Percentiles rank a stretch among this genome's conserved stretches.
These are phyloP conservation scores for Hipposideros armiger DNA, from an alignment of 2,113 vertebrate genomes.

Conservation along the genomic window DNA sequence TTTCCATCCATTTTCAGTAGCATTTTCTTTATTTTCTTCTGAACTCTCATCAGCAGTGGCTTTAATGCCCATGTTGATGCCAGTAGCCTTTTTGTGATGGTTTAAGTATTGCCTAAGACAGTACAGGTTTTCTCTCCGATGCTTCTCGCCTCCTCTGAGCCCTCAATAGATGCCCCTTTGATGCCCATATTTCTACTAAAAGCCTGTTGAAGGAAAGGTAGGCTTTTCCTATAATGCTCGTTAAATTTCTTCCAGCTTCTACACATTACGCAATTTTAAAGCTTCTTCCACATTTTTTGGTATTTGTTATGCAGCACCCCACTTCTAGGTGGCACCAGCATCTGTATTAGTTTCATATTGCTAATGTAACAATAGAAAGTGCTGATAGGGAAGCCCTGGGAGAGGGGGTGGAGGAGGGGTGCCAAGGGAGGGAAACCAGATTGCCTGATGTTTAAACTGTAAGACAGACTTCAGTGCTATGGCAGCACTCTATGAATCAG, in stretches of 20 bases:
- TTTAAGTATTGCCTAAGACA: background rate
- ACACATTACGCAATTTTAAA: background rate
- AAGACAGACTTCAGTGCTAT: background rate
- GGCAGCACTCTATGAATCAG: background rate
- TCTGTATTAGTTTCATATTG: background rate
- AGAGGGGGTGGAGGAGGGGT: background rate
- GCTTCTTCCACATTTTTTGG: background rate
- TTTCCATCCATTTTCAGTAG: background rate
- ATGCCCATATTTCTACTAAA: background rate
- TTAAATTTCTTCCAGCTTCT: background rate
- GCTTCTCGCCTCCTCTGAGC: background rate
- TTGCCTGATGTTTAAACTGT: background rate
- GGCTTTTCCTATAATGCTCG: background rate
- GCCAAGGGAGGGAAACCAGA: background rate
- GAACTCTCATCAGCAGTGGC: background rate
- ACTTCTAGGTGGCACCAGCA: background rate
- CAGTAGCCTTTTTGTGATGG: no score
- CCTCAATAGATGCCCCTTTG: background rate
- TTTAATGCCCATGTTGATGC: background rate
- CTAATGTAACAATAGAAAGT: background rate
- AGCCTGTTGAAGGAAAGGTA: background rate
- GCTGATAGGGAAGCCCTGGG: background rate
- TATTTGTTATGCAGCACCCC: background rate
- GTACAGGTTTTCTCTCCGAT: background rate
- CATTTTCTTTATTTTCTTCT: background rate